A percentile compares a stretch with the other conserved stretches of the same genome.
Conservation (phyloP, 1,140 invertebrate species). For the Magallana angulata region DNA sequence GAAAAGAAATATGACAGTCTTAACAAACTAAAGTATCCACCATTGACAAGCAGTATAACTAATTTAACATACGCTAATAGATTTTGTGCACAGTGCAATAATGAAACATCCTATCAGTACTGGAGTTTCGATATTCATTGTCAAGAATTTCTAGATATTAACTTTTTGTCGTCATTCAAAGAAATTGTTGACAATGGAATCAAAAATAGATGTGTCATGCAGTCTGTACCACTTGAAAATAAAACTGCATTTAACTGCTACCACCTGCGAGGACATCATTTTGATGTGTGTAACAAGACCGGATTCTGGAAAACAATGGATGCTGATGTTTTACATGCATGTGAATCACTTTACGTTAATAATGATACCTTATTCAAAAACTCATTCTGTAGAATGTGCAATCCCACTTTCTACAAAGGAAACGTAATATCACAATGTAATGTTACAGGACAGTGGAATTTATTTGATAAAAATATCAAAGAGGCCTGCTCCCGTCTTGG, state of each 20-base stretch:
- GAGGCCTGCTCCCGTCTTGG: not conserved
- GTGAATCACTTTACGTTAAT: slow-evolving; percentile 2
- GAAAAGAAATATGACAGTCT: not conserved
- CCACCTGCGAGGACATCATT: not conserved
- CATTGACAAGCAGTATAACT: slow-evolving; percentile 1
- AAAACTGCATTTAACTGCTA: not conserved
- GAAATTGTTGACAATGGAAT: slow-evolving; percentile 34
- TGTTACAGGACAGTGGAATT: slow-evolving; percentile 25
- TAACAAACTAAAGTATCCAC: not conserved
- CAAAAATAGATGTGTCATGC: slow-evolving; percentile 28
- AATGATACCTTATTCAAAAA: slow-evolving; percentile 31
- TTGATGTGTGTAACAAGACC: slow-evolving; percentile 14
- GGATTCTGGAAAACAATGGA: slow-evolving; percentile 28
- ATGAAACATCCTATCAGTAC: not conserved
- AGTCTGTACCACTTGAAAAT: not conserved
- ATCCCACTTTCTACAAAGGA: not conserved
- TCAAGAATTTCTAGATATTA: slow-evolving; percentile 44
- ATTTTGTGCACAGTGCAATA: slow-evolving; percentile 49
- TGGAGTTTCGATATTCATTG: slow-evolving; percentile 49
- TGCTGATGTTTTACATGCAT: not conserved
- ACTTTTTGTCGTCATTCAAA: slow-evolving; percentile 51
- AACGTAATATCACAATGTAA: slow-evolving; percentile 18
- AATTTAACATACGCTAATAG: slow-evolving; percentile 40
- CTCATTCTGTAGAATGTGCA: slow-evolving; percentile 47
- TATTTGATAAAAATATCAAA: slow-evolving; percentile 20